These are phyloP conservation scores for Enteromius treurensis DNA, from an alignment of 2,797 vertebrate species.

Conservation along the genomic window DNA sequence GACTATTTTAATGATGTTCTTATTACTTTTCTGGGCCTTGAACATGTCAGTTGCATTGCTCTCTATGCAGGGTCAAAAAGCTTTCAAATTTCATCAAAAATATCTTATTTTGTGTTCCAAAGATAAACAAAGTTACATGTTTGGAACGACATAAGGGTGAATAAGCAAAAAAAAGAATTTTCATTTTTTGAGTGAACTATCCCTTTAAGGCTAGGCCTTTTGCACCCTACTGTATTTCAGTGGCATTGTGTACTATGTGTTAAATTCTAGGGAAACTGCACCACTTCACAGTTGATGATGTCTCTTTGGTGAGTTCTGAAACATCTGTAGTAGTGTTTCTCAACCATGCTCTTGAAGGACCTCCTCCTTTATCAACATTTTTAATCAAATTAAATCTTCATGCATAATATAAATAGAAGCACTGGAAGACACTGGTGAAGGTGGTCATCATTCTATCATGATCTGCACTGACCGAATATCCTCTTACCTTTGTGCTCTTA, in stretches of 20 bases:
- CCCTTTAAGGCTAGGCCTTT: not conserved
- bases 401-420: not conserved
- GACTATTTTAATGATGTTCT: not conserved
- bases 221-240: not conserved
- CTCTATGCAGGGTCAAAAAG: not conserved
- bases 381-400: not conserved
- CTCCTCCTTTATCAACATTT: not conserved
- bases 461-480: constrained; percentile 28
- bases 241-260: not conserved
- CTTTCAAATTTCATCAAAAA: not conserved
- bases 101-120: too few species aligned
- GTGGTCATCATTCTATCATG: not conserved
- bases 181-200: too few species aligned
- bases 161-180: not conserved
- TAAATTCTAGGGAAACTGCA: not conserved
- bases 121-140: not conserved
- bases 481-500: constrained; percentile 23
- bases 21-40: not conserved
- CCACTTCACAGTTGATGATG: not conserved
- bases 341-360: not conserved
- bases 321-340: not conserved
- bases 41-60: not conserved
- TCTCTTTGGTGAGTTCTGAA: not conserved
- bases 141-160: not conserved
- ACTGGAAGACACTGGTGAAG: not conserved